Conservation (phyloP, 2,888 invertebrate genomes). For the Aphodius granarius region DNA sequence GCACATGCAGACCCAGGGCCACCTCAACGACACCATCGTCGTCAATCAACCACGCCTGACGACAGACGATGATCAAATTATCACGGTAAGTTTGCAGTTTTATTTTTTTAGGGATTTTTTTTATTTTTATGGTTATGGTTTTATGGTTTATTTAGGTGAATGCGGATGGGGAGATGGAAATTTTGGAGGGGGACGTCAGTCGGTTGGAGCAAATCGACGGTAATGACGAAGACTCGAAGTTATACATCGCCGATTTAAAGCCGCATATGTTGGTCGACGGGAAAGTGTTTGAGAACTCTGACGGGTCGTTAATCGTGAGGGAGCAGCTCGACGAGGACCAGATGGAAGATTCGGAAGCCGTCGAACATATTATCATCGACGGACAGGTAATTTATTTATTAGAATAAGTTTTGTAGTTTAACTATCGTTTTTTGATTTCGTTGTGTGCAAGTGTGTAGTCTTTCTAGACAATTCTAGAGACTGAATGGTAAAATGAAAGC, state of each 20-base stretch:
- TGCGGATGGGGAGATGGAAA: conserved; percentile 49
- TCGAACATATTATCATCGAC: conserved; percentile 52
- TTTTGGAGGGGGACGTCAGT: conserved; percentile 40
- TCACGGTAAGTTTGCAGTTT: conserved; percentile 45
- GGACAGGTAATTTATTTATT: conserved; percentile 46
- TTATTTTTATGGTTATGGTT: conserved; percentile 16
- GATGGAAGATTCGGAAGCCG: conserved; percentile 38
- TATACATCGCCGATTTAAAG: conserved; percentile 58
- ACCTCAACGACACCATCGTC: conserved; percentile 78
- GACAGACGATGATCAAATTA: conserved; percentile 58
- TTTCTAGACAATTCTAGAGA: too few relatives aligned
- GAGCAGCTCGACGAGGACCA: conserved; percentile 36
- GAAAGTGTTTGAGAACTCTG: conserved; percentile 39
- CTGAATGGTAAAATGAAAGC: too few relatives aligned
- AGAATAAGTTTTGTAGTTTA: too few relatives aligned
- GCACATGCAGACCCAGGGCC: conserved; percentile 75
- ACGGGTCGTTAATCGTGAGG: conserved; percentile 36
- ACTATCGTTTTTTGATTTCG: neutral
- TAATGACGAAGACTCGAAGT: conserved; percentile 49
- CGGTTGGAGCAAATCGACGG: conserved; percentile 35
- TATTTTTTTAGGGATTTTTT: too few relatives aligned
- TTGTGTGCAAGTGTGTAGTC: neutral
- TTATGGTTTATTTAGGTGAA: conserved; percentile 37
- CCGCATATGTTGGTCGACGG: conserved; percentile 57
- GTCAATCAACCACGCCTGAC: conserved; percentile 78